Conservation (phyloP, 2,113 vertebrate species). For the Ceyx melanurus region DNA sequence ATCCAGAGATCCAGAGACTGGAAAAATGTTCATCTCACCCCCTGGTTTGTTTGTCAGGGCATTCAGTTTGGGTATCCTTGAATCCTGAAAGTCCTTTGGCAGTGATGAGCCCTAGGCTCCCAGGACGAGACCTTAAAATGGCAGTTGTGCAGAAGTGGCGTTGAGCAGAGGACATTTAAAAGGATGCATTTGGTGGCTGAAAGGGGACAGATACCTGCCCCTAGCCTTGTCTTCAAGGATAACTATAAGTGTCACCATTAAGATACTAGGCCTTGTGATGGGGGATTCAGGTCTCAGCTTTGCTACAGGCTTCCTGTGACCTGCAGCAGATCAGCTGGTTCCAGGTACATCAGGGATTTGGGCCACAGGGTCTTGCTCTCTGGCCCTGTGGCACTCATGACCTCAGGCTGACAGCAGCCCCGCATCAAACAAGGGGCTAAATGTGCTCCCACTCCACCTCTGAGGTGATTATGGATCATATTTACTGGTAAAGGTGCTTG, state of each 20-base stretch:
- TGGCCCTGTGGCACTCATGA: rapidly evolving
- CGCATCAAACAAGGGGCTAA: background rate
- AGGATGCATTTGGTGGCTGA: background rate
- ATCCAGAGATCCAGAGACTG: background rate
- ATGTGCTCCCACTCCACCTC: background rate
- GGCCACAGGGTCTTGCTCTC: background rate
- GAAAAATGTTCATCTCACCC: background rate
- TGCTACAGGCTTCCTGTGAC: background rate
- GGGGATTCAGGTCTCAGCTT: background rate
- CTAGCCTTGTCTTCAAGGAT: background rate
- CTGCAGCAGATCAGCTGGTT: background rate
- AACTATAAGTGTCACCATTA: background rate
- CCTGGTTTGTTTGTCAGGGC: background rate
- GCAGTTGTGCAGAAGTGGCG: background rate
- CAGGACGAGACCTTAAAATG: background rate
- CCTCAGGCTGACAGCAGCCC: background rate
- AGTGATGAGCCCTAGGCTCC: background rate
- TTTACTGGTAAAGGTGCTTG: background rate
- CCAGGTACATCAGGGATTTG: background rate
- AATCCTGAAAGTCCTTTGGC: background rate
- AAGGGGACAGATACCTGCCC: background rate
- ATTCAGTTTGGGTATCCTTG: background rate
- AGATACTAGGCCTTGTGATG: background rate
- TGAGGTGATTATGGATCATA: background rate
- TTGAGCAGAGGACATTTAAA: rapidly evolving